phyloP scores from a whole-genome alignment of 2,888 invertebrate species.

The Drosophila percnosoma region DNA sequence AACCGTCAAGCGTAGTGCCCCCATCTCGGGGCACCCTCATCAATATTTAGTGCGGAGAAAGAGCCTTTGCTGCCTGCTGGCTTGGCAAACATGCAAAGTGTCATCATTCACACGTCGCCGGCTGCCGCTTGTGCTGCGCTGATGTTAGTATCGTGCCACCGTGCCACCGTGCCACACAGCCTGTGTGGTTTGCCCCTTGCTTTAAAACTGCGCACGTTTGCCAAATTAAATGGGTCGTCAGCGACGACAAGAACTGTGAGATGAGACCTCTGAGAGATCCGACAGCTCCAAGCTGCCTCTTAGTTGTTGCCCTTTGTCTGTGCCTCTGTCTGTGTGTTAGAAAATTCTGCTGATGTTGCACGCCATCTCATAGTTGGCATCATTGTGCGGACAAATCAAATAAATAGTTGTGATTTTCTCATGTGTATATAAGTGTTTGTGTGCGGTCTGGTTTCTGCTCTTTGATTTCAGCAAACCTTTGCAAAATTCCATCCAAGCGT shows the following conservation, averaged over 20 bases:
- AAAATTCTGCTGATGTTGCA: slow-evolving; percentile 75
- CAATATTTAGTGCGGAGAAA: slow-evolving; percentile 74
- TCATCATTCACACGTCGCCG: slow-evolving; percentile 80
- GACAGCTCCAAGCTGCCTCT: slow-evolving; percentile 15
- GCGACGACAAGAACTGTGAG: slow-evolving; percentile 42
- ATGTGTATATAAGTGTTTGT: slow-evolving; percentile 23
- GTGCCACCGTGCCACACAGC: slow-evolving; percentile 10
- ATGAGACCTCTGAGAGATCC: slow-evolving; percentile 26
- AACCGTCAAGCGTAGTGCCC: slow-evolving; percentile 23
- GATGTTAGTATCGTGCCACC: slow-evolving; percentile 11
- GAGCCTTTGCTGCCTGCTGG: slow-evolving; percentile 51
- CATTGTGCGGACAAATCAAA: slow-evolving; percentile 77
- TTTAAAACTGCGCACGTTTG: slow-evolving; percentile 80
- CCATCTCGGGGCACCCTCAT: slow-evolving; percentile 62
- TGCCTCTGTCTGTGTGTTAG: slow-evolving; percentile 26
- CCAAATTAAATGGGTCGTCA: slow-evolving; percentile 80
- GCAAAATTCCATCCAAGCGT: slow-evolving; percentile 59
- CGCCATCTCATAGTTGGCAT: slow-evolving; percentile 71
- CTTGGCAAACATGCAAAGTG: slow-evolving; percentile 81
- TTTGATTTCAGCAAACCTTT: slow-evolving; percentile 67
- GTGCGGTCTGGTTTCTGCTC: slow-evolving; percentile 49
- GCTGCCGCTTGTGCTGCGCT: slow-evolving; percentile 28
- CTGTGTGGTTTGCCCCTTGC: slow-evolving; percentile 46
- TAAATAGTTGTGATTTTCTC: slow-evolving; percentile 74
- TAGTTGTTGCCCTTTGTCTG: slow-evolving; percentile 63